Evolutionary conservation across 2,113 vertebrate species (phyloP).

Genomic region (Geococcyx californianus): DNA sequence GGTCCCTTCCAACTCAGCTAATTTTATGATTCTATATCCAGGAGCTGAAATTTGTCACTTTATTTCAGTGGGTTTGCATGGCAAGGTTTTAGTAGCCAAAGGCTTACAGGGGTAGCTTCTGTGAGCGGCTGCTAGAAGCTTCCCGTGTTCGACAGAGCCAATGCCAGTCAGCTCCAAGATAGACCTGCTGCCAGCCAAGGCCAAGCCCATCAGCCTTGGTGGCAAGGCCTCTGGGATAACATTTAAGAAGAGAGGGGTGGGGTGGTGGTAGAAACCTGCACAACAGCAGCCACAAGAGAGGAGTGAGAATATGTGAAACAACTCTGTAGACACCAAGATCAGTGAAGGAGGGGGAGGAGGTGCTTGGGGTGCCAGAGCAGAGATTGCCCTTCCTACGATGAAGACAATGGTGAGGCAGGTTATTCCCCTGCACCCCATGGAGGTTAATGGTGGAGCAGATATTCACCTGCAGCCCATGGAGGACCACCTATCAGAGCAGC

Average conservation of each 20-base stretch:
- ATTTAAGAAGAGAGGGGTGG: not conserved
- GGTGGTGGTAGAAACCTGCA: fast-evolving
- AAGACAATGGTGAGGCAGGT: not conserved
- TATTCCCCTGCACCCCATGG: not conserved
- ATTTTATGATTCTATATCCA: too few relatives aligned
- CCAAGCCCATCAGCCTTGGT: too few relatives aligned
- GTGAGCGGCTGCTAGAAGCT: not conserved
- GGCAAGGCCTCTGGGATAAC: not conserved
- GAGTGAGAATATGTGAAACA: not conserved
- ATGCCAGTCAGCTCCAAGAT: too few relatives aligned
- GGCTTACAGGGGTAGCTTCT: not conserved
- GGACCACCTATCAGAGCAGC: fast-evolving
- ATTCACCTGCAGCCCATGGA: not conserved
- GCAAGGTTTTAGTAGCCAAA: not conserved
- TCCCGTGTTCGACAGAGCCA: too few relatives aligned
- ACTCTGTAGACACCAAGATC: too few relatives aligned
- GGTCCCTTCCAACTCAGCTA: too few relatives aligned
- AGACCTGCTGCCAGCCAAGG: too few relatives aligned
- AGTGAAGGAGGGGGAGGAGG: not conserved
- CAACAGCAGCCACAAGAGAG: not conserved
- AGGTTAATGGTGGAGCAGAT: not conserved
- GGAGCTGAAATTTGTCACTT: not conserved
- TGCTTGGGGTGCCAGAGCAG: not conserved
- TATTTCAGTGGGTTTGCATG: not conserved
- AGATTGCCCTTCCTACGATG: too few relatives aligned